A percentile compares a stretch with the other conserved stretches of the same genome.
phyloP scores from a whole-genome alignment of 2,888 invertebrate species.

The Macropis europaea region DNA sequence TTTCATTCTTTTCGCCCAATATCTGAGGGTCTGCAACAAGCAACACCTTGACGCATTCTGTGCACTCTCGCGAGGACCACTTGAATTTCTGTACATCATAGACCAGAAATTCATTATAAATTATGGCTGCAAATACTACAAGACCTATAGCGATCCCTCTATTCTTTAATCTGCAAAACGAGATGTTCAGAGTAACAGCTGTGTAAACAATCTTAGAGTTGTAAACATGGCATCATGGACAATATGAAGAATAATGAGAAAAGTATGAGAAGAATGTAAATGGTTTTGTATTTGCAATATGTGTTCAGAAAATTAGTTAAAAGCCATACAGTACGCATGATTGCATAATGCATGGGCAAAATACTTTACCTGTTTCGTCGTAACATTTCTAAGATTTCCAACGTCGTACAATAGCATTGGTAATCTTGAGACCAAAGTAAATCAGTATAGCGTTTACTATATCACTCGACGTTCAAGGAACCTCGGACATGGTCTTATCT shows the following conservation, averaged over 20 bases:
- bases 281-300: background rate
- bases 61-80: conserved; percentile 79
- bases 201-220: background rate
- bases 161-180: conserved; percentile 52
- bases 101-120: conserved; percentile 83
- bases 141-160: conserved; percentile 37
- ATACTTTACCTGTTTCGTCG: conserved; percentile 59
- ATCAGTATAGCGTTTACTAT: conserved; percentile 6
- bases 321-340: background rate
- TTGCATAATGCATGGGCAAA: background rate
- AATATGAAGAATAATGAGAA: background rate
- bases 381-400: conserved; percentile 46
- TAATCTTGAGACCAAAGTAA: conserved; percentile 3
- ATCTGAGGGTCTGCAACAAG: conserved; percentile 96
- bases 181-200: background rate
- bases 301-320: background rate
- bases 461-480: background rate
- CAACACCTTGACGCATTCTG: conserved; percentile 84
- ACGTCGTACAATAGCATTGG: conserved; percentile 8
- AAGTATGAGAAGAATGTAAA: background rate
- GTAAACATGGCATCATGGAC: background rate
- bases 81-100: conserved; percentile 81
- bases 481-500: conserved; percentile 2
- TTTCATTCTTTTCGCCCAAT: conserved; percentile 89
- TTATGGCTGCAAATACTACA: conserved; percentile 55